phyloP scores from a whole-genome alignment of 2,113 vertebrate species.

The Thamnaconus septentrionalis region DNA sequence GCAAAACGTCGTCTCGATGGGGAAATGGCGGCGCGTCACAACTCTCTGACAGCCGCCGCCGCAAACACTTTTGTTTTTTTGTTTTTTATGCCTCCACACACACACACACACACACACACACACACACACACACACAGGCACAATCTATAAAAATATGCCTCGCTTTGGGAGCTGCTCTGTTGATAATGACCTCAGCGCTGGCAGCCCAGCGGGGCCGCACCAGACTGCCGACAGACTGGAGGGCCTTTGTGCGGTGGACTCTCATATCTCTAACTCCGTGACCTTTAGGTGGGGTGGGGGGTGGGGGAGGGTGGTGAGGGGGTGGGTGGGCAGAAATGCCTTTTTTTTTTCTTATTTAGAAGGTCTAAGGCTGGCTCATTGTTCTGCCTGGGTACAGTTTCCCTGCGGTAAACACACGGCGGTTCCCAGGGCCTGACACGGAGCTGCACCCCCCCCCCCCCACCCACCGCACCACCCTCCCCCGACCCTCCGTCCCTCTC shows the following conservation, averaged over 20 bases:
- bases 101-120: conserved; percentile 21
- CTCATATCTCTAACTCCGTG: conserved; percentile 73
- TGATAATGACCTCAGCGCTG: conserved; percentile 80
- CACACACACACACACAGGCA: conserved; percentile 45
- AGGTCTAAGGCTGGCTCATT: conserved; percentile 81
- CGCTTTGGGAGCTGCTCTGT: conserved; percentile 59
- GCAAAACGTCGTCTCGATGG: conserved; percentile 64
- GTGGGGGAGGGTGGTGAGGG: too few species aligned
- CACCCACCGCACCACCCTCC: conserved; percentile 54
- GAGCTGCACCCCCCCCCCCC: conserved; percentile 31
- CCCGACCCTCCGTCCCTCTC: too few species aligned
- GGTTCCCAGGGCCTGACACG: conserved; percentile 84
- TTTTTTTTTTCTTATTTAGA: conserved; percentile 65
- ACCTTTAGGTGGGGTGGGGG: conserved; percentile 59
- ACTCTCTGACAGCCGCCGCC: conserved; percentile 21
- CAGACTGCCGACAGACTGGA: conserved; percentile 73
- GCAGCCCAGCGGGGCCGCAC: conserved; percentile 65
- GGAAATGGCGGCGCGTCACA: conserved; percentile 41
- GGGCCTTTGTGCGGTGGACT: conserved; percentile 67
- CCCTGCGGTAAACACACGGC: conserved; percentile 86
- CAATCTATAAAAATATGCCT: conserved; percentile 73
- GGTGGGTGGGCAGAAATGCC: conserved; percentile 52
- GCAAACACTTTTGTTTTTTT: conserved; percentile 3
- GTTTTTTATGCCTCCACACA: conserved; percentile 19
- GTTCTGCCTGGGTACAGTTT: conserved; percentile 84